These are phyloP conservation scores for Caenorhabditis sp. DNA, from an alignment of 2,888 invertebrate species.

Conservation along the genomic window DNA sequence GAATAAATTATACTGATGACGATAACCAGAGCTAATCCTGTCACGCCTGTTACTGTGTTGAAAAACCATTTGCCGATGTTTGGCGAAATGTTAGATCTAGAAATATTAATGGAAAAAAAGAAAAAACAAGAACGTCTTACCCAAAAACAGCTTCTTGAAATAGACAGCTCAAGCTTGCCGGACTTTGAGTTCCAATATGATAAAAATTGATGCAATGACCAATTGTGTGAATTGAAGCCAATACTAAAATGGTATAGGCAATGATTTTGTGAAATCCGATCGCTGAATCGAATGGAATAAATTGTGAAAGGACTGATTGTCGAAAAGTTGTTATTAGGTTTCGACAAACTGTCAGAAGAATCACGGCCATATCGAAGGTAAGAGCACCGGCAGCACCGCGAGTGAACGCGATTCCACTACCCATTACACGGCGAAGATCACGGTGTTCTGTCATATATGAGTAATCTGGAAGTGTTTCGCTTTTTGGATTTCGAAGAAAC, in stretches of 20 bases:
- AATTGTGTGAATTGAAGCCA: slow-evolving; percentile 87
- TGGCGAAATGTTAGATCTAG: slow-evolving; percentile 85
- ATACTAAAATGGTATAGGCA: slow-evolving; percentile 90
- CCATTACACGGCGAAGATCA: slow-evolving; percentile 93
- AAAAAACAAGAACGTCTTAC: too few species aligned
- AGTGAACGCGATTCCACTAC: slow-evolving; percentile 73
- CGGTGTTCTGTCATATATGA: slow-evolving; percentile 95
- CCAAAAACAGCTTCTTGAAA: slow-evolving; percentile 89
- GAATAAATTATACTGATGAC: slow-evolving; percentile 93
- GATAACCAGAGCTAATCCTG: slow-evolving; percentile 74
- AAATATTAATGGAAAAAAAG: too few species aligned
- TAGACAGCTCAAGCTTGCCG: slow-evolving; percentile 88
- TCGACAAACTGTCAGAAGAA: slow-evolving; percentile 83
- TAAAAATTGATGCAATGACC: slow-evolving; percentile 97
- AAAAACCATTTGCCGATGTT: slow-evolving; percentile 95
- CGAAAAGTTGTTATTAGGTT: slow-evolving; percentile 91
- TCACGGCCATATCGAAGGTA: slow-evolving; percentile 90
- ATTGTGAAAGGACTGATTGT: slow-evolving; percentile 90
- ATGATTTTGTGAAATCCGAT: slow-evolving; percentile 96
- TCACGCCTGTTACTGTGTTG: slow-evolving; percentile 80
- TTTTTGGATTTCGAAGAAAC: background rate
- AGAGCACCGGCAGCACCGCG: slow-evolving; percentile 80
- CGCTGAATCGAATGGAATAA: slow-evolving; percentile 90
- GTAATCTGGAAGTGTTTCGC: slow-evolving; percentile 78
- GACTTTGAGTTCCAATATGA: slow-evolving; percentile 92